A percentile compares a stretch with the other conserved stretches of the same genome.
Evolutionary conservation across 2,113 vertebrate species (phyloP).

Genomic region (Chamaetylas fuelleborni): DNA sequence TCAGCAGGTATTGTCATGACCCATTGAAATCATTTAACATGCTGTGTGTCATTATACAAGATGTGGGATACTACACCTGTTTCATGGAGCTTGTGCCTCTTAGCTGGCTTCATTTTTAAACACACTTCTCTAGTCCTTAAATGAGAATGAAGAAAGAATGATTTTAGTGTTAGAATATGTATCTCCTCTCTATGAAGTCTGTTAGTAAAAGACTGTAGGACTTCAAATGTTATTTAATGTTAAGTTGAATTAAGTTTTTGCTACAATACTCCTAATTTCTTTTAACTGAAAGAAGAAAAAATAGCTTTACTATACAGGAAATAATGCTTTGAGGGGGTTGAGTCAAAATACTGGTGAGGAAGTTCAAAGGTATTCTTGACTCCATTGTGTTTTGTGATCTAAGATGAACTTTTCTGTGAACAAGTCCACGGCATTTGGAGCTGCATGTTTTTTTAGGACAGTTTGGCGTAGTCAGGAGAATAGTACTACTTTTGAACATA

Average conservation of each 20-base stretch:
- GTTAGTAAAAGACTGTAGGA: background rate
- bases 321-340: background rate
- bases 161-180: background rate
- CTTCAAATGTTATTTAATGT: background rate
- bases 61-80: background rate
- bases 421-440: background rate
- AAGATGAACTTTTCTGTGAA: background rate
- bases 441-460: background rate
- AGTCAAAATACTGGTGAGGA: background rate
- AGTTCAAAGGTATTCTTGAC: background rate
- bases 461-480: background rate
- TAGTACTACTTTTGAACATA: background rate
- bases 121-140: background rate
- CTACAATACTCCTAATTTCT: background rate
- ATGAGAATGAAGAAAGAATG: background rate
- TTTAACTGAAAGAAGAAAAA: background rate
- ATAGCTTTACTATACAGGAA: background rate
- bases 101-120: background rate
- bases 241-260: background rate
- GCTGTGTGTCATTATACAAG: background rate
- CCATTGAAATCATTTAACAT: background rate
- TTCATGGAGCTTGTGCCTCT: background rate
- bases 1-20: background rate
- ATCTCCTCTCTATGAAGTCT: background rate
- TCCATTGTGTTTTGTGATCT: background rate